Evolutionary conservation across 1,140 invertebrate genomes (phyloP), one percentile per base, ranked within the genome.

Genomic region (Nasonia giraulti): DNA sequence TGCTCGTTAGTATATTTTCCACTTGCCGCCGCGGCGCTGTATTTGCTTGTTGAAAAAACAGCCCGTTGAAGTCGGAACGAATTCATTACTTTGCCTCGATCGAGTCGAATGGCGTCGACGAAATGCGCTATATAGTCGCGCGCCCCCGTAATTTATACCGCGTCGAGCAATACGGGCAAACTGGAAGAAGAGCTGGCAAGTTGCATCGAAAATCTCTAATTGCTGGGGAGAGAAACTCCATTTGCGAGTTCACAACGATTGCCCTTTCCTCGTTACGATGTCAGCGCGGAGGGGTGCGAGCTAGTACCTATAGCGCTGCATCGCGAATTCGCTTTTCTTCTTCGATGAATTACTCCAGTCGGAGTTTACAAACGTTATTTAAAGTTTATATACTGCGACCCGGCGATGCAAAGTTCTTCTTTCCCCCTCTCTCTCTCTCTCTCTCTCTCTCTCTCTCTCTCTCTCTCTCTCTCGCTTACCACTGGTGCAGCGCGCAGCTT

Each of bases 331-430:
- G 62, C 78, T 82, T 85, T 87, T 86, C 86, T 87, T 86, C 86
- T 85, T 23, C 50, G 44, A 81, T 69, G 87, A 89, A 90, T 89
- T 87, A 88, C 87, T 89, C 87, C 40, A 75, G 33, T 5, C 74
- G 27, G 77, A 89, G 89, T 90, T 90, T 88, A 88, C 85, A 88
- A 90, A 89, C 86, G 86, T 89, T 90, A 89, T 90, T 90, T 90
- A 89, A 90, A 90, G 81, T 90, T 90, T 85, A 83, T 83, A 73
- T 5, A 37, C 33, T 37, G 33, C 33, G 33, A 3, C 33, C 17
- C 0, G 2, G 14, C 55, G 4, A 17, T 62, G 55, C 17, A 62
- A 62, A 62, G 12, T 23, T 73, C 17, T 31, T 40, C 40, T 20
- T 71, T 10, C 23, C 80, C 82, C 79, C 55, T 75, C 31, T 62